Base-by-base conservation (phyloP, 2,113 vertebrate species). In the Peromyscus maniculatus region DNA sequence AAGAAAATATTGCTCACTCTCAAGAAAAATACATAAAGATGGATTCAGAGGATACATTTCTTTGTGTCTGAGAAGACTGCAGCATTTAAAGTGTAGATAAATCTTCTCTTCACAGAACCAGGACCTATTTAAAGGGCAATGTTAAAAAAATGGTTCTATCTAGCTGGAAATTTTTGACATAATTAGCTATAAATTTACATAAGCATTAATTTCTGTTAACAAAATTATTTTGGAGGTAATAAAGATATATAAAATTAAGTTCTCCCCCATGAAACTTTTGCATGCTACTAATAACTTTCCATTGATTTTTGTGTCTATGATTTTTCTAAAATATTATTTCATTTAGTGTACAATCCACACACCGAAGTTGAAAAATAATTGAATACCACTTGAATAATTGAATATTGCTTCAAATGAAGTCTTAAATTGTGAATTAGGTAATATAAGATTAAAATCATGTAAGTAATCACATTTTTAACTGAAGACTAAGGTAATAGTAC, bases 1-100 rank as follows among this genome's bases (percentile, higher is more conserved):
- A 72, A 94, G 67, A 93, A 96, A 97, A 93, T 86, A 93, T 59
- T 95, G 74, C 78, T 97, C 52, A 9, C 21, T 79, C 39, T 46
- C 67, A 94, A 96, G 71, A 49, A 94, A 94, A 93, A 87, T 87
- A 66, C 33, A 7, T 87, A 79, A 83, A 28, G 69, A 55, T 59
- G 7, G 5, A 39, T 95, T 94, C 80, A 87, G 62, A 96, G 49
- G 12, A 64, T 52, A 36, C 22, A 67, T 89, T 96, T 91, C 78
- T 96, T 55, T 77, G 71, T 89, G 39, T 26, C 33, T 89, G 66
- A 95, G 67, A 89, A 87, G 92, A 33, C 36, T 72, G 46, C 15
- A 79, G 9, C 26, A 95, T 82, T 72, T 91, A 69, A 94, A 93
- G 2, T 62, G 55, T 67, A 77, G 6, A 39, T 95, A 96, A 92